phyloP scores from a whole-genome alignment of 35 echinoderm and acorn worm genomes.

The Holothuria glaberrima region DNA sequence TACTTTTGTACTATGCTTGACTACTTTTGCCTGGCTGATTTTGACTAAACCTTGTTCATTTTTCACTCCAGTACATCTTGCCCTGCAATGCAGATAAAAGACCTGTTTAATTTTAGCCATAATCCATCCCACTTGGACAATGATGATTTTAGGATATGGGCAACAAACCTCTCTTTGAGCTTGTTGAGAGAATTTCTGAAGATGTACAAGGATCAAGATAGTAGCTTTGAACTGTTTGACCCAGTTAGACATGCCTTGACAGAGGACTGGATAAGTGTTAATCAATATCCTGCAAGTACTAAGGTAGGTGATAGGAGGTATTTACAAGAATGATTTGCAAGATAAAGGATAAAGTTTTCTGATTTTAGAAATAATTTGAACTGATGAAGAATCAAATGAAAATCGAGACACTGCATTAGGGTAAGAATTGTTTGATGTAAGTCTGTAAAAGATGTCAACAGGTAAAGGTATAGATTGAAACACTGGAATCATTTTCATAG shows the following conservation, averaged over 20 bases:
- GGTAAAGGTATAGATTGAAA: too few species aligned
- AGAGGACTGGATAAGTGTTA: constrained; percentile 7
- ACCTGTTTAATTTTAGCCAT: constrained; percentile 13
- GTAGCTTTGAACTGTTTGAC: constrained; percentile 77
- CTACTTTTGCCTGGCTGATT: too few species aligned
- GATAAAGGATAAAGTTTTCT: too few species aligned
- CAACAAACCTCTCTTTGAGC: constrained; percentile 58
- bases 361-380: too few species aligned
- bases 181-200: constrained; percentile 68
- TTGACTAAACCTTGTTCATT: not conserved
- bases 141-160: constrained; percentile 76
- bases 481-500: too few species aligned
- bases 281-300: constrained; percentile 66
- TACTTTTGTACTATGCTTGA: too few species aligned
- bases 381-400: too few species aligned
- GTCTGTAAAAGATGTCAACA: too few species aligned
- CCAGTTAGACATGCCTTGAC: constrained; percentile 57
- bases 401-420: too few species aligned
- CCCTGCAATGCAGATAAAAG: not conserved
- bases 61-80: not conserved
- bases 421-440: too few species aligned
- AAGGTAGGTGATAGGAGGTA: constrained; percentile 59
- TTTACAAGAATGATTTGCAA: not conserved
- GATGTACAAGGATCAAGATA: constrained; percentile 74
- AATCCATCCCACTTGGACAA: constrained; percentile 60